Percentiles rank a stretch among this genome's conserved stretches.
Conservation (phyloP, 2,888 invertebrate genomes). For the Acanthosepion pharaonis region DNA sequence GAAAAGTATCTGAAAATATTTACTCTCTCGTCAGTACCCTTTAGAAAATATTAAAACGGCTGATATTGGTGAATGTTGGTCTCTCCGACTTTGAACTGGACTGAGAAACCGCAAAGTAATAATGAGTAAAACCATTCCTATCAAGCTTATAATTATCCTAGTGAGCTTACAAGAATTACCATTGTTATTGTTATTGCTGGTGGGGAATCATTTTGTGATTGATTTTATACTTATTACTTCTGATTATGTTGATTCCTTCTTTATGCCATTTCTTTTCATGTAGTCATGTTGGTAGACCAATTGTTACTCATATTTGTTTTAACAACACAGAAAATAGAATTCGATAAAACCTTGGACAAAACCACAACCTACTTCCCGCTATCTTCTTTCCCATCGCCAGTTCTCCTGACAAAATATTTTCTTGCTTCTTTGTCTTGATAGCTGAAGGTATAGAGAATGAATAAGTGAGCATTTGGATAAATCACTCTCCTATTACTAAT, state of each 20-base stretch:
- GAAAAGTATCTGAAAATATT: not conserved
- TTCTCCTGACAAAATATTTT: too few species aligned
- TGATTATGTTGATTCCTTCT: not conserved
- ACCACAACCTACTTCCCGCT: too few species aligned
- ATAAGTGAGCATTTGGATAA: too few species aligned
- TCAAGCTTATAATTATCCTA: not conserved
- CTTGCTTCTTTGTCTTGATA: too few species aligned
- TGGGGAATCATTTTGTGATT: not conserved
- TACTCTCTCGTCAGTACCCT: too few species aligned
- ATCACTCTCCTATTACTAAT: too few species aligned
- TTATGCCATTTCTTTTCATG: not conserved
- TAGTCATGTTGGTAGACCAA: too few species aligned
- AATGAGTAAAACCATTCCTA: not conserved
- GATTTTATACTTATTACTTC: not conserved
- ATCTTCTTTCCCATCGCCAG: too few species aligned
- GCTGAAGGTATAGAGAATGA: too few species aligned
- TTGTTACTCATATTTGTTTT: too few species aligned
- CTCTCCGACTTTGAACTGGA: not conserved
- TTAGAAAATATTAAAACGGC: not conserved
- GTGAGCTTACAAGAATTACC: not conserved
- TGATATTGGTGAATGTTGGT: not conserved
- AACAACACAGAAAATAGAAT: too few species aligned
- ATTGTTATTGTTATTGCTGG: not conserved
- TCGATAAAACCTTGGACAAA: too few species aligned
- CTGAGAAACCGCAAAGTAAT: not conserved